Evolutionary conservation across 2,888 invertebrate genomes (phyloP).

Genomic region (Mechanitis mazaeus): DNA sequence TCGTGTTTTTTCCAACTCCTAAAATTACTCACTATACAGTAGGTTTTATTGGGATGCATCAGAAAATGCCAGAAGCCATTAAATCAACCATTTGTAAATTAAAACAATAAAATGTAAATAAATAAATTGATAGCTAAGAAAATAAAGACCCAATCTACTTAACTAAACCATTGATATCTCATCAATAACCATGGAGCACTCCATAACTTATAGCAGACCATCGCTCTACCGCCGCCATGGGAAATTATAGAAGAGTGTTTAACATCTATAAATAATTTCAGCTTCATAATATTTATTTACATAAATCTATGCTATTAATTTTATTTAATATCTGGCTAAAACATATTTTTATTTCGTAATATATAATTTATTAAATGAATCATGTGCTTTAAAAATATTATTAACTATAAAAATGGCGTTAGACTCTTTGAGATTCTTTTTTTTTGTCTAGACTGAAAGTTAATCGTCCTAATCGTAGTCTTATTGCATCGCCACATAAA

Average conservation of each 20-base stretch:
- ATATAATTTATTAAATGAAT: neutral
- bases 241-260: slow-evolving; percentile 7
- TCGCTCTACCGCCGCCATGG: slow-evolving; percentile 4
- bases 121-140: no score
- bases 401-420: slow-evolving; percentile 2
- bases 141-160: neutral
- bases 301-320: no score
- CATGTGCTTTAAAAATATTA: slow-evolving; percentile 1
- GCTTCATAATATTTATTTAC: no score
- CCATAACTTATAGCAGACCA: slow-evolving; percentile 2
- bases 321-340: no score
- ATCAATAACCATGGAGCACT: slow-evolving; percentile 5
- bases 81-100: no score
- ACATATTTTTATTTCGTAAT: no score
- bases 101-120: no score
- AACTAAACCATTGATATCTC: slow-evolving; percentile 1
- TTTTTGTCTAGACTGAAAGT: slow-evolving; percentile 57
- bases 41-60: no score
- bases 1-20: no score
- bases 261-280: neutral
- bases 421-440: slow-evolving; percentile 24
- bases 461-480: slow-evolving; percentile 53
- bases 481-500: slow-evolving; percentile 54
- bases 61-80: no score
- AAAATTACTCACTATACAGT: no score